These are phyloP conservation scores for Caenorhabditis sulstoni DNA, from an alignment of 2,888 invertebrate species.

Conservation along the genomic window DNA sequence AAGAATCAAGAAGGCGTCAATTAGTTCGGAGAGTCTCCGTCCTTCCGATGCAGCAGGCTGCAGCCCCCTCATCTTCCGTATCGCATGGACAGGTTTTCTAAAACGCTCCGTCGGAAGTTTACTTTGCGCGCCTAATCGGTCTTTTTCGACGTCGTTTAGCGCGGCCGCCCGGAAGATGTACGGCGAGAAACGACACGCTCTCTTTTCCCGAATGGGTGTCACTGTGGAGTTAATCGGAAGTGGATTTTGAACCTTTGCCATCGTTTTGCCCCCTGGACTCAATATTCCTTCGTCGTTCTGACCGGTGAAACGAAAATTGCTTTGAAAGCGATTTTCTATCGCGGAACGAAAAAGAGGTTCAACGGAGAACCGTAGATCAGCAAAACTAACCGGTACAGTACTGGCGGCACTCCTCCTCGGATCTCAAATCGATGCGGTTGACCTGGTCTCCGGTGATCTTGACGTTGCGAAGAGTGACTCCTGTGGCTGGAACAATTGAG, in stretches of 20 bases:
- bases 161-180: conserved; percentile 17
- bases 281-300: too few relatives aligned
- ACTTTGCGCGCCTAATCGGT: conserved; percentile 32
- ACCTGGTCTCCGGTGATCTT: conserved; percentile 71
- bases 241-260: not conserved
- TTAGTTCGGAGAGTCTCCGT: conserved; percentile 32
- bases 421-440: conserved; percentile 65
- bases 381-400: conserved; percentile 73
- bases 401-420: conserved; percentile 74
- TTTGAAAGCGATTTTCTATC: not conserved
- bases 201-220: conserved; percentile 23
- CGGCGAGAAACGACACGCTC: not conserved
- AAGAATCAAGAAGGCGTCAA: conserved; percentile 29
- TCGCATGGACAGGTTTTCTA: conserved; percentile 43
- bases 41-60: not conserved
- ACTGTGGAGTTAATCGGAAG: conserved; percentile 9
- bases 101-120: conserved; percentile 52
- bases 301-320: too few relatives aligned
- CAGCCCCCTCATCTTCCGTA: not conserved
- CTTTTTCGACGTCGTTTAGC: conserved; percentile 39
- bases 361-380: not conserved
- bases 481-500: conserved; percentile 60
- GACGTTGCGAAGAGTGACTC: conserved; percentile 71
- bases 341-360: not conserved
- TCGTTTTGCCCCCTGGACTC: not conserved